These are phyloP conservation scores for Petrocephalus sullivani DNA, from an alignment of 2,797 vertebrate species.

Conservation along the genomic window DNA sequence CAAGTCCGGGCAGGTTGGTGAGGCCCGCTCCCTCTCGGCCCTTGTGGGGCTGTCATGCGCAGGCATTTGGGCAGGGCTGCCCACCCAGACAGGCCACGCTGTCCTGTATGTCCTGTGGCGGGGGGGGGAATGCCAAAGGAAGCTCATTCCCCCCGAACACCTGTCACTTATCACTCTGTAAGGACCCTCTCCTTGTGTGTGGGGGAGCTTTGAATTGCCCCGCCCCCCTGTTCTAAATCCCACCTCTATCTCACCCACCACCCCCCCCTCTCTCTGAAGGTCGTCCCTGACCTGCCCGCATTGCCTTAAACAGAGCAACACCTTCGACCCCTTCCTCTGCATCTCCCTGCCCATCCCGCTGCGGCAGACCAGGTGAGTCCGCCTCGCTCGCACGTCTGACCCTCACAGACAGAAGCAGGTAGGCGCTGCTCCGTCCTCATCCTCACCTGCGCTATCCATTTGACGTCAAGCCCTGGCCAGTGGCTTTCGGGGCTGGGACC, in stretches of 20 bases:
- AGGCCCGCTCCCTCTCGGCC: too few relatives aligned
- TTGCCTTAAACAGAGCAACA: constrained; percentile 93
- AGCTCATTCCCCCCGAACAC: too few relatives aligned
- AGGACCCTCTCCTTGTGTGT: background rate
- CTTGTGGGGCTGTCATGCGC: too few relatives aligned
- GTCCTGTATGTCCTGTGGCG: too few relatives aligned
- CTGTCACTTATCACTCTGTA: too few relatives aligned
- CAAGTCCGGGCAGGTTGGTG: background rate
- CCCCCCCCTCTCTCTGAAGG: constrained; percentile 44
- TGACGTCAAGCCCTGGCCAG: background rate
- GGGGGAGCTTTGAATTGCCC: background rate
- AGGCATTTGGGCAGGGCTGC: too few relatives aligned
- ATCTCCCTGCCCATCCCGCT: constrained; percentile 88
- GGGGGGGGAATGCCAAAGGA: too few relatives aligned
- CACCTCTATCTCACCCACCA: background rate
- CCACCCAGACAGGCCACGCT: too few relatives aligned
- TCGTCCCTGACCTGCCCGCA: constrained; percentile 91
- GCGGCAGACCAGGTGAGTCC: constrained; percentile 78
- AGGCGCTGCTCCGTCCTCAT: background rate
- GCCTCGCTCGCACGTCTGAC: background rate
- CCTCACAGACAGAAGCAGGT: background rate
- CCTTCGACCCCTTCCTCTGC: constrained; percentile 86
- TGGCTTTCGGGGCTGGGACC: background rate
- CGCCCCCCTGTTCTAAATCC: background rate
- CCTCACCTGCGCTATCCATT: background rate